Evolutionary conservation across 2,113 vertebrate genomes (phyloP).

Genomic region (Emberiza fucata): DNA sequence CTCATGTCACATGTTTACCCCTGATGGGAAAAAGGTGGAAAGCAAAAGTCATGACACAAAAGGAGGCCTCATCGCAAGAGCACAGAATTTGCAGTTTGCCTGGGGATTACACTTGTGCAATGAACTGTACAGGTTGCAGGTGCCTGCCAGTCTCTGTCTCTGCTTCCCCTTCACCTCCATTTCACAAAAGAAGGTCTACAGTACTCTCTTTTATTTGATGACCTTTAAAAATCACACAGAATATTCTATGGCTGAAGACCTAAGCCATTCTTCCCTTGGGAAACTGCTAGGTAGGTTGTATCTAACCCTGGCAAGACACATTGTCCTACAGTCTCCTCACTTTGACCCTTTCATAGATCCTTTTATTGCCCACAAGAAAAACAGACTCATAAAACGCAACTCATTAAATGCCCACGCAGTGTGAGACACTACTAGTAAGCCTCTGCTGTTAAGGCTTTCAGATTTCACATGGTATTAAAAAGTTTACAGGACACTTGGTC

Average conservation of each 20-base stretch:
- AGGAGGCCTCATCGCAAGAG: not conserved
- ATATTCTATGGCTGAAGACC: not conserved
- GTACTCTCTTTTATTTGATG: not conserved
- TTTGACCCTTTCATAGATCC: slow-evolving; percentile 19
- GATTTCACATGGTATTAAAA: slow-evolving; percentile 60
- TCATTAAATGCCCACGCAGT: slow-evolving; percentile 38
- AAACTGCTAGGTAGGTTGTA: not conserved
- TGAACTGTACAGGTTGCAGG: not conserved
- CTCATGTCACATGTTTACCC: not conserved
- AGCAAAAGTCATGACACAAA: not conserved
- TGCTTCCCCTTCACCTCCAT: not conserved
- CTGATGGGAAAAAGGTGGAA: not conserved
- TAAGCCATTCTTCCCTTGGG: slow-evolving; percentile 33
- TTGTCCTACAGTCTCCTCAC: not conserved
- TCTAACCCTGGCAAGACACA: not conserved
- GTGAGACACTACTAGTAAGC: slow-evolving; percentile 19
- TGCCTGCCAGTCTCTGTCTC: not conserved
- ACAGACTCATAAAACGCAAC: slow-evolving; percentile 43
- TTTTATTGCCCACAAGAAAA: slow-evolving; percentile 31
- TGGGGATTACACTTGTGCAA: not conserved
- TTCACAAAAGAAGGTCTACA: not conserved
- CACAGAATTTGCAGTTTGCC: not conserved
- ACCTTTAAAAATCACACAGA: slow-evolving; percentile 16
- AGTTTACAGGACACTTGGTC: slow-evolving; percentile 53
- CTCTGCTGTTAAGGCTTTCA: slow-evolving; percentile 37